These are phyloP conservation scores for Peromyscus eremicus DNA, from an alignment of 2,797 vertebrate genomes.

Conservation along the genomic window DNA sequence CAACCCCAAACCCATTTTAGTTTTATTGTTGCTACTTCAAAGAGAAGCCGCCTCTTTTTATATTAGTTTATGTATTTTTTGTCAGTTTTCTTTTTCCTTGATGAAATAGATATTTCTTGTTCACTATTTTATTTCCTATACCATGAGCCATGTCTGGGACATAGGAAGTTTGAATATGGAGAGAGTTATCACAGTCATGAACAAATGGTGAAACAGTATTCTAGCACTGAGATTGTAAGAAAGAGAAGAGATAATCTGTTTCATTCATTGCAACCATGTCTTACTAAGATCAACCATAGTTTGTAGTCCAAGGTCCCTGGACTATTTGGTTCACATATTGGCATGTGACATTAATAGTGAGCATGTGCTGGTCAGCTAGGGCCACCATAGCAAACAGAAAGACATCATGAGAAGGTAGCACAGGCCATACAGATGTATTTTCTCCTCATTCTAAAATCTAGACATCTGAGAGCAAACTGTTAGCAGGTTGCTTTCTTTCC, in stretches of 20 bases:
- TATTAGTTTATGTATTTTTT: neutral
- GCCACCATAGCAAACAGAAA: neutral
- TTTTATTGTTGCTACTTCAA: slow-evolving; percentile 51
- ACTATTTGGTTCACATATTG: neutral
- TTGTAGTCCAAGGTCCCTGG: neutral
- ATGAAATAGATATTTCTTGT: neutral
- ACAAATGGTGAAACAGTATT: neutral
- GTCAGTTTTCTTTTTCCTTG: neutral
- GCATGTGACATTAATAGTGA: neutral
- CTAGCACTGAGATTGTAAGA: neutral
- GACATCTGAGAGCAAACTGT: neutral
- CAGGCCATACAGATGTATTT: neutral
- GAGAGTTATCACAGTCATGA: neutral
- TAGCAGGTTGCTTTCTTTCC: neutral
- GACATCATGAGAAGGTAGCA: neutral
- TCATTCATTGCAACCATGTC: neutral
- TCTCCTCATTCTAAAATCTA: neutral
- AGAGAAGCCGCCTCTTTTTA: neutral
- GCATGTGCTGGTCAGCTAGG: neutral
- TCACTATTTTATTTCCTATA: neutral
- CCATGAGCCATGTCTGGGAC: neutral
- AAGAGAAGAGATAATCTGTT: neutral
- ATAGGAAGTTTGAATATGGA: neutral
- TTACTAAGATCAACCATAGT: neutral
- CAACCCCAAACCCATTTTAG: neutral